phyloP scores from a whole-genome alignment of 2,113 vertebrate genomes.

The Ictalurus punctatus region DNA sequence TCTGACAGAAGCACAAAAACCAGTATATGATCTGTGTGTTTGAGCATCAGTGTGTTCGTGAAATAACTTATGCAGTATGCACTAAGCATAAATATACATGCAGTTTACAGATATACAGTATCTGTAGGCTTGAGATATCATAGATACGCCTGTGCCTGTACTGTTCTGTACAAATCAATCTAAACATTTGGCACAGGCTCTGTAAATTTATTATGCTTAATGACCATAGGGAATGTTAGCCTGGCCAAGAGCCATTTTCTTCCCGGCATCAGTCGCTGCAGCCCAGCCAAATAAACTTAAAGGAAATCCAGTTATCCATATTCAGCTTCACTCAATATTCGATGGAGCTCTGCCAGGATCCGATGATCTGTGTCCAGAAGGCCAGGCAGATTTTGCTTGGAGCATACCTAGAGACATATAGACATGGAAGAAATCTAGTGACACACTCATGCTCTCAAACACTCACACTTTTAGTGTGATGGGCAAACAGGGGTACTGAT shows the following conservation, averaged over 20 bases:
- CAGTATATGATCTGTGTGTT: neutral
- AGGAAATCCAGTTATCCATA: slow-evolving; percentile 68
- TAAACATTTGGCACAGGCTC: slow-evolving; percentile 60
- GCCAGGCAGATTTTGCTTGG: slow-evolving; percentile 61
- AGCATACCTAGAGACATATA: slow-evolving; percentile 18
- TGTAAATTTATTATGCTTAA: slow-evolving; percentile 66
- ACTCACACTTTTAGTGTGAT: slow-evolving; percentile 53
- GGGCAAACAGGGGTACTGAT: slow-evolving; percentile 62
- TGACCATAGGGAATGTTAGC: slow-evolving; percentile 55
- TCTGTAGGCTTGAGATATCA: neutral
- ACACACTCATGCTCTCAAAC: slow-evolving; percentile 64
- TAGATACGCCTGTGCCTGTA: neutral
- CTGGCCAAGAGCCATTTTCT: slow-evolving; percentile 54
- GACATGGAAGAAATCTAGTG: slow-evolving; percentile 50
- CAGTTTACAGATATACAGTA: neutral
- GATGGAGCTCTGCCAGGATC: slow-evolving; percentile 45
- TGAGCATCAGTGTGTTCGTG: slow-evolving; percentile 2
- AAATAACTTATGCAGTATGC: neutral
- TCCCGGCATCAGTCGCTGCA: slow-evolving; percentile 50
- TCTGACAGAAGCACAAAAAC: slow-evolving; percentile 15
- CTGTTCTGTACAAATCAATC: neutral
- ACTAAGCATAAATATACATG: neutral
- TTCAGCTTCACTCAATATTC: slow-evolving; percentile 66
- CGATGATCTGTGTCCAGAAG: slow-evolving; percentile 67
- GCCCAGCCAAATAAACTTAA: slow-evolving; percentile 68